Percentiles rank a stretch among this genome's conserved stretches.
phyloP scores from a whole-genome alignment of 2,888 invertebrate species.

The Tethea ocularis region DNA sequence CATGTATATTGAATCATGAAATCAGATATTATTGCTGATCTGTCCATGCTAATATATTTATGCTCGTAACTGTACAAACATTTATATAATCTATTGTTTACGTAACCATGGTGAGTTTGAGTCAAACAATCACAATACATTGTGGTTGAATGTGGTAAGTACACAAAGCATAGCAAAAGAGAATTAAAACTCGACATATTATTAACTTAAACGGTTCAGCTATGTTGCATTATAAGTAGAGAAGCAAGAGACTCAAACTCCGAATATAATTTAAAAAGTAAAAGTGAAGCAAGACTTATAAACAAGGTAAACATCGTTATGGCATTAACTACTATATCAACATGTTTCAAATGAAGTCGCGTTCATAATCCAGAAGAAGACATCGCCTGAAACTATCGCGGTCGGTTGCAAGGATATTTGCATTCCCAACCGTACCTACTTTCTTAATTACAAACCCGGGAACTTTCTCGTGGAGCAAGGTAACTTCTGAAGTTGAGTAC shows the following conservation, averaged over 20 bases:
- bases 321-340: conserved; percentile 9
- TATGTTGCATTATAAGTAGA: no score
- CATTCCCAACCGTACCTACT: conserved; percentile 46
- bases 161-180: no score
- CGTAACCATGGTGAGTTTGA: no score
- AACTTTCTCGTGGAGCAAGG: conserved; percentile 44
- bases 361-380: conserved; percentile 27
- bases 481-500: conserved; percentile 17
- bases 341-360: conserved; percentile 28
- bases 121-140: no score
- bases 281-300: background rate
- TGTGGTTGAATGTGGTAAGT: no score
- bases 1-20: no score
- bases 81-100: no score
- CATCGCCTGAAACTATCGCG: conserved; percentile 23
- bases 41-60: no score
- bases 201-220: background rate
- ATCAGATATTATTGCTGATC: no score
- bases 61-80: no score
- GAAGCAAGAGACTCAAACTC: background rate
- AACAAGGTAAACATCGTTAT: conserved; percentile 1
- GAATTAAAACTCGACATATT: no score
- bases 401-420: conserved; percentile 39
- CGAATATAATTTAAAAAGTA: background rate
- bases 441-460: conserved; percentile 52